Evolutionary conservation across 2,797 vertebrate species (phyloP), one percentile per base, ranked within the genome.

Genomic region (Urosaurus nigricauda): DNA sequence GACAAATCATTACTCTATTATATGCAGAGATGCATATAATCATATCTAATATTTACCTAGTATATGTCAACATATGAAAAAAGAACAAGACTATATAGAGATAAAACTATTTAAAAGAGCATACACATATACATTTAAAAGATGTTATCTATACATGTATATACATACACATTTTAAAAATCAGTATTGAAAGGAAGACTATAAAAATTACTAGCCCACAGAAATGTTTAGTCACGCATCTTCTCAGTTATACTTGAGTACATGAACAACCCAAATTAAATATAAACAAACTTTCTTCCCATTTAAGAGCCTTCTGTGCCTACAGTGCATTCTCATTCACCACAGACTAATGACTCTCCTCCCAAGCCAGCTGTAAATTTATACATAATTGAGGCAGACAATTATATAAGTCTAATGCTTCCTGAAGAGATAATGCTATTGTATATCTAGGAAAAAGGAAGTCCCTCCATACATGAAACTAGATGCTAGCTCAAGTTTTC

Each of bases 1-100:
- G 9, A 68, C 79, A 93, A 89, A 89, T 78, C 19, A 70, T 93
- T 68, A 91, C 13, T 19, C 51, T 84, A 53, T 29, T 63, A 47
- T 75, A 11, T 24, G 84, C 84, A 89, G 83, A 58, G 29, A 1
- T 87, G 9, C 2, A 83, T 53, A 24, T 13, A 51, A 63, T n/a
- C 37, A 43, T 16, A 68, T 32, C 47, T 24, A n/a, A 12, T 40
- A 58, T 26, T 17, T 16, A 68, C 32, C 26, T 32, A 68, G 3
- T 32, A 47, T 68, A 32, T 43, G 4, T 40, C 29, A 68, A 43
- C 32, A 14, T 68, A 43, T 65, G 26, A 65, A 68, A 47, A 65
- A 60, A 13, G 24, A 43, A 80, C 43, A 51, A 21, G 35, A 24
- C 8, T 13, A 32, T 32, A 68, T 8, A 68, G 65, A 32, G 11